These are phyloP conservation scores for Aspidoscelis tigris DNA, from an alignment of 2,113 vertebrate species.

Conservation along the genomic window DNA sequence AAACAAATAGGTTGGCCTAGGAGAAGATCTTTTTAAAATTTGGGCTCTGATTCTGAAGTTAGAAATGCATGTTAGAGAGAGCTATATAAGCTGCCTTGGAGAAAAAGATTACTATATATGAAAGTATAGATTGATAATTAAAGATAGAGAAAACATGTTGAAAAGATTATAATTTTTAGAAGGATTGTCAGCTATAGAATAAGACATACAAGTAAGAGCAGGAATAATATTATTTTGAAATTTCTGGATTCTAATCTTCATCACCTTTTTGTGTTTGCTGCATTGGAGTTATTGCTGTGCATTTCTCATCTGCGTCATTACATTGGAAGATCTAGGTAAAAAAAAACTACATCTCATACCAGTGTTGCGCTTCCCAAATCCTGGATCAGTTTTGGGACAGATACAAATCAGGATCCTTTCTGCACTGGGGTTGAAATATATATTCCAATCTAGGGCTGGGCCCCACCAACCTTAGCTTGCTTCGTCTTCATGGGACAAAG, in stretches of 20 bases:
- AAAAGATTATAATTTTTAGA: not conserved
- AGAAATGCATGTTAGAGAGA: not conserved
- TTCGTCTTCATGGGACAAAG: too few relatives aligned
- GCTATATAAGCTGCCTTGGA: too few relatives aligned
- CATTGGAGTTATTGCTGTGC: not conserved
- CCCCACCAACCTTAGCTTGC: too few relatives aligned
- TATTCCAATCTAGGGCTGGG: too few relatives aligned
- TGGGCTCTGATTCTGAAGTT: not conserved
- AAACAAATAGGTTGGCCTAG: not conserved
- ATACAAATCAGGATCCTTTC: too few relatives aligned
- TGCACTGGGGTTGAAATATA: too few relatives aligned
- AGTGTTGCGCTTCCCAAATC: not conserved
- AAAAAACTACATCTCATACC: not conserved
- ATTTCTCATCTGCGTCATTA: not conserved
- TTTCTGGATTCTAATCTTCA: not conserved
- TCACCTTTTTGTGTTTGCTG: not conserved
- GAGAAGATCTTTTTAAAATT: not conserved
- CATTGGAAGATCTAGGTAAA: not conserved
- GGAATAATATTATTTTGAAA: too few relatives aligned
- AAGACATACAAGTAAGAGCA: not conserved
- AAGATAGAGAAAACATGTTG: too few relatives aligned
- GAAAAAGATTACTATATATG: too few relatives aligned
- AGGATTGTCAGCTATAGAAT: not conserved
- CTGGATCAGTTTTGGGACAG: too few relatives aligned
- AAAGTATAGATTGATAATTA: too few relatives aligned